Evolutionary conservation across 2,113 vertebrate species (phyloP), one percentile per base, ranked within the genome.

Genomic region (Malurus melanocephalus): DNA sequence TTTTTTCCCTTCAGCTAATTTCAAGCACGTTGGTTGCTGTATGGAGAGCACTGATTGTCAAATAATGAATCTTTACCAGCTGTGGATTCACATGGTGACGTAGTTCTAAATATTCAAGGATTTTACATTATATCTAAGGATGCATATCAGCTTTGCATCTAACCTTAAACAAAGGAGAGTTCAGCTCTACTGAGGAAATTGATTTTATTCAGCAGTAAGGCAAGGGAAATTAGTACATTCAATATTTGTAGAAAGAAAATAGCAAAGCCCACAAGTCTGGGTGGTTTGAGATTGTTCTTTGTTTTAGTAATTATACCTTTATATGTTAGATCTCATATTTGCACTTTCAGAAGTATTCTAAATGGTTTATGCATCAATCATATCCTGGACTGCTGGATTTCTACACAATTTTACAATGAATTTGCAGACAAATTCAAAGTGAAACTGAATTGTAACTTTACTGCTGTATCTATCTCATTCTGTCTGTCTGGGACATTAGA

Each of bases 241-340:
- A 98, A 97, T 98, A 97, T 98, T 97, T 97, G 97, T 97, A 95
- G 97, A 97, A 97, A 97, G 97, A 97, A 97, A 97, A 97, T 96
- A 97, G 95, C 87, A 92, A 96, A 97, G 94, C 97, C 94, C 96
- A 92, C 93, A 96, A 96, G 97, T 97, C 96, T 96, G 91, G 84
- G 94, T 96, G 94, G 93, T 95, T 96, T 96, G 95, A 97, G 96
- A 97, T 96, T 96, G 89, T 96, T 97, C 97, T 98, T 97, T 97
- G 97, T 97, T 97, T 97, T 97, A 96, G 96, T 97, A 97, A 98
- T 97, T 97, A 97, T 96, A 95, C 95, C 93, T 96, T 97, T 97
- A 96, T 96, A 88, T 95, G 95, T 95, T 96, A 95, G 89, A 95
- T 85, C 89, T 94, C 92, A 83, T 96, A 97, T 97, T 96, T 97